Conservation (phyloP, 1,140 invertebrate species). For the Alviniconcha marisindica region DNA sequence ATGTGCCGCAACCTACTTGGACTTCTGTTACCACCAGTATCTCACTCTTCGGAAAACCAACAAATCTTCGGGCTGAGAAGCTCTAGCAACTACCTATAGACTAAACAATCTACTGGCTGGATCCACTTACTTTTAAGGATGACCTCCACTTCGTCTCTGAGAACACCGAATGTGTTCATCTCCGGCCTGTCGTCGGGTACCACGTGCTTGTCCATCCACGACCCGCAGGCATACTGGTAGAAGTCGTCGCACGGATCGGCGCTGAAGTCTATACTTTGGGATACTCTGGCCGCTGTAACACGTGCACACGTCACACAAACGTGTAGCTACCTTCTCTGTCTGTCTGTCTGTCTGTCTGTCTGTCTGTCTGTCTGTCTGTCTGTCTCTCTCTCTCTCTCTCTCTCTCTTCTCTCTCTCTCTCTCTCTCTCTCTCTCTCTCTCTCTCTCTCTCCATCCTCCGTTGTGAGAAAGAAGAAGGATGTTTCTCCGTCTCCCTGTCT, state of each 20-base stretch:
- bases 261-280: conserved; percentile 73
- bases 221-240: conserved; percentile 91
- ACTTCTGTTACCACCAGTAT: too few species aligned
- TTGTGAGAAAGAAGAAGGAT: too few species aligned
- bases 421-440: neutral
- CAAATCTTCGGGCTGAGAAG: too few species aligned
- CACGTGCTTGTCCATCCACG: conserved; percentile 59
- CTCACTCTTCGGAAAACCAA: too few species aligned
- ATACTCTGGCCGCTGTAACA: conserved; percentile 47
- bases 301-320: neutral
- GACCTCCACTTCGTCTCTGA: conserved; percentile 63
- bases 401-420: neutral
- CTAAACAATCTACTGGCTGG: too few species aligned
- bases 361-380: too few species aligned
- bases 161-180: conserved; percentile 54
- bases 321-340: neutral
- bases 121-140: conserved; percentile 65
- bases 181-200: conserved; percentile 64
- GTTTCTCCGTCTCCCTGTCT: too few species aligned
- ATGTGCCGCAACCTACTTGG: too few species aligned
- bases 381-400: neutral
- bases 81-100: too few species aligned
- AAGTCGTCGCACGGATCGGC: conserved; percentile 92
- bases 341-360: neutral
- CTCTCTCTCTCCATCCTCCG: neutral